A percentile compares a stretch with the other conserved stretches of the same genome.
phyloP scores from a whole-genome alignment of 2,113 vertebrate species.

The Nestor notabilis region DNA sequence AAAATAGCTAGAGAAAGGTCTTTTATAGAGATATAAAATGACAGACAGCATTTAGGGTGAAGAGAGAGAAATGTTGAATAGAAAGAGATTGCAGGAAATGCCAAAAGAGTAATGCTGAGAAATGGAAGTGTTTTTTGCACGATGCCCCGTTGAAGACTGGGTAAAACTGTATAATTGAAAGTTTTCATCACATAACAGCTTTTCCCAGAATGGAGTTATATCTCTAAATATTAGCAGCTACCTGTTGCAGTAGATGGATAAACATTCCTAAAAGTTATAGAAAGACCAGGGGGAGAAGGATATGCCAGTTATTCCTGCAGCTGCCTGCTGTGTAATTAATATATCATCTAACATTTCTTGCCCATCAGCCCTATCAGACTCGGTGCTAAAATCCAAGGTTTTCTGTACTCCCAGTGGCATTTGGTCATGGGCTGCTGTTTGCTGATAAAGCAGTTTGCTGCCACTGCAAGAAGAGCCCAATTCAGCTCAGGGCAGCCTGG shows the following conservation, averaged over 20 bases:
- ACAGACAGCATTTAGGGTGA: background rate
- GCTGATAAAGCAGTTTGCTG: background rate
- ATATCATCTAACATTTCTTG: background rate
- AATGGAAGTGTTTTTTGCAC: background rate
- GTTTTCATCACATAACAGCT: fast-evolving
- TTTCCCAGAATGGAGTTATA: fast-evolving
- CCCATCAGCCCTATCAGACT: background rate
- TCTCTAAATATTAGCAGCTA: background rate
- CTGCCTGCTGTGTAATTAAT: background rate
- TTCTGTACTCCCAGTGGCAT: background rate
- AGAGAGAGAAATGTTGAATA: background rate
- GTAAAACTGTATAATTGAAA: background rate
- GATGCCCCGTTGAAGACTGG: background rate
- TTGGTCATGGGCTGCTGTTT: background rate
- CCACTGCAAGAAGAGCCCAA: background rate
- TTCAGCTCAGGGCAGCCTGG: background rate
- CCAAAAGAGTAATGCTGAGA: background rate
- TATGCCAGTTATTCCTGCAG: background rate
- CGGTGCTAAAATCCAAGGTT: background rate
- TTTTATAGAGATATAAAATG: background rate
- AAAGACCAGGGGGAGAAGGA: background rate
- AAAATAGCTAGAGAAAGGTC: background rate
- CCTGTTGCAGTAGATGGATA: background rate
- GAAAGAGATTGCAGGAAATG: background rate
- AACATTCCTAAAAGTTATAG: background rate